Base-by-base conservation (phyloP, 2,888 invertebrate genomes). In the Drosophila melanocephala region DNA sequence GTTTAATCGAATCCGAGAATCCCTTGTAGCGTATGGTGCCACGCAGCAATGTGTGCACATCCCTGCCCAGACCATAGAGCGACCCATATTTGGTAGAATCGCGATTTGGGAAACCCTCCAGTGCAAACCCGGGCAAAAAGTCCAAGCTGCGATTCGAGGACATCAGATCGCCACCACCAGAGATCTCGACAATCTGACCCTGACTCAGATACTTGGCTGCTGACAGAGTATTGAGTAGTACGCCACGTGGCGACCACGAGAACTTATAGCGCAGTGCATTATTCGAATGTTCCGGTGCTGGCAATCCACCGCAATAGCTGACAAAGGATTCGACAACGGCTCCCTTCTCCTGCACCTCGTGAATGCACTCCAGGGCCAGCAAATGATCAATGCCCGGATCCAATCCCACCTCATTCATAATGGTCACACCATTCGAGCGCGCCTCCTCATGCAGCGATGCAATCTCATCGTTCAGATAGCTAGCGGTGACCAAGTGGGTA, bases 331-430 rank as follows among this genome's bases (percentile, higher is more conserved):
- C 97, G 16, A 99, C 95, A 91, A 97, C 96, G 52, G 99, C 99
- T 5, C 99, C 99, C 56, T 96, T 96, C 72, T 95, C 96, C 91
- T 97, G 97, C 16, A 98, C 96, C 86, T 98, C 97, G 92, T 99
- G 98, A 87, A 99, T 98, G 92, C 98, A 98, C 92, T 99, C 99
- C 94, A 99, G 95, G 0, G 99, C 99, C 65, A 99, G 94, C 81
- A 99, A 95, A 93, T 99, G 99, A 93, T 99, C 99, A 82, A 99
- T 98, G n/a, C 99, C 99, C 0, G 99, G 99, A 93, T 99, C 99
- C 37, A 99, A 94, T 0, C 99, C 99, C 0, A 99, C 97, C 94
- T 99, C 99, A 92, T 99, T 99, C 77, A 99, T 94, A 51, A 99
- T 95, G 0, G 99, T 99, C 0, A 99, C 95, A 0, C 98, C 98